These are phyloP conservation scores for Stictocephala bisonia DNA, from an alignment of 2,888 invertebrate genomes.

Conservation along the genomic window DNA sequence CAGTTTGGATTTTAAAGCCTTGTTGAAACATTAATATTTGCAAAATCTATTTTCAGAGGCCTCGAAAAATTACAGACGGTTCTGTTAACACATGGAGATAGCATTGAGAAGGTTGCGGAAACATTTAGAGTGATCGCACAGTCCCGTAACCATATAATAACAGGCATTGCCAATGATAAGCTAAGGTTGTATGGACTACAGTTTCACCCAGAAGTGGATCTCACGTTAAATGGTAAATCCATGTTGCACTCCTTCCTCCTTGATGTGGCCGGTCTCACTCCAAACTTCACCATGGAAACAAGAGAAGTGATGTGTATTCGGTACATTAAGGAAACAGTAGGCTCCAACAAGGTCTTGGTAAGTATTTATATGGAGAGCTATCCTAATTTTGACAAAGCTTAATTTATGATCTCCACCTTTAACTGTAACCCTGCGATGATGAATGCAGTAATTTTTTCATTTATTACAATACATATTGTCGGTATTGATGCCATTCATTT, in stretches of 20 bases:
- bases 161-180: conserved; percentile 93
- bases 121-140: conserved; percentile 88
- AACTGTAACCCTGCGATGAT: too few relatives aligned
- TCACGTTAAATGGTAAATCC: conserved; percentile 88
- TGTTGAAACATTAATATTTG: too few relatives aligned
- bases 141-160: conserved; percentile 83
- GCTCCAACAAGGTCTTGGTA: conserved; percentile 92
- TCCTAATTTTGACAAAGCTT: neutral
- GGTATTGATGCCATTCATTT: neutral
- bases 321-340: conserved; percentile 90
- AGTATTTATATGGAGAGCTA: too few relatives aligned
- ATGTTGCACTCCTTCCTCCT: conserved; percentile 97
- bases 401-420: neutral
- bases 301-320: conserved; percentile 92
- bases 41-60: conserved; percentile 73
- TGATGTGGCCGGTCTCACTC: conserved; percentile 87
- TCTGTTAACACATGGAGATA: conserved; percentile 97
- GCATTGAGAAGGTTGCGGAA: conserved; percentile 91
- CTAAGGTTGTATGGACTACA: conserved; percentile 94
- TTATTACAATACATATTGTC: neutral
- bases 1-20: too few relatives aligned
- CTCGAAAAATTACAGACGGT: conserved; percentile 90
- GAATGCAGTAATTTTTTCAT: neutral
- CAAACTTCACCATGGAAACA: conserved; percentile 88
- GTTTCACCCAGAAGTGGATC: conserved; percentile 98